Conservation (phyloP, 2,797 vertebrate genomes). For the Girardinus metallicus region DNA sequence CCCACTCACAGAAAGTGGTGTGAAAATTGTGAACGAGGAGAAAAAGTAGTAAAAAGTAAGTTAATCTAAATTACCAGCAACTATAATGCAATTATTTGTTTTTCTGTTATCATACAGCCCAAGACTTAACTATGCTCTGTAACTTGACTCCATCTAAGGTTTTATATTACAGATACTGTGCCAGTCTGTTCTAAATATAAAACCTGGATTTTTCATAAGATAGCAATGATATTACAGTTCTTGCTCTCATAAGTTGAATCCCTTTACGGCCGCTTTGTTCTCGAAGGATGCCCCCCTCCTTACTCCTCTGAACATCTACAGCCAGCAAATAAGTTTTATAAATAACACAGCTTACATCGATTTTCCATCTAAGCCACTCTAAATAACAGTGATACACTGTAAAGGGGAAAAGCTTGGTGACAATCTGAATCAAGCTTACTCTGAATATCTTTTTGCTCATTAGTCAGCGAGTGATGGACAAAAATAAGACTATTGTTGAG, state of each 20-base stretch:
- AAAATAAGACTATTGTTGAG: slow-evolving; percentile 48
- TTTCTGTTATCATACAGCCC: not conserved
- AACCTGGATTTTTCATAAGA: slow-evolving; percentile 13
- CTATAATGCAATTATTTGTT: not conserved
- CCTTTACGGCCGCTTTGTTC: slow-evolving; percentile 8
- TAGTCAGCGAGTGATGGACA: slow-evolving; percentile 29
- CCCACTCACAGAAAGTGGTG: not conserved
- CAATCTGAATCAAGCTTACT: slow-evolving; percentile 55
- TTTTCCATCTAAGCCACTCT: slow-evolving; percentile 39
- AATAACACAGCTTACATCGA: slow-evolving; percentile 30
- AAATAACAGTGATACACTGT: slow-evolving; percentile 38
- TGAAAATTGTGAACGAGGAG: not conserved
- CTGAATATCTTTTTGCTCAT: slow-evolving; percentile 38
- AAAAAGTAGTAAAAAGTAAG: not conserved
- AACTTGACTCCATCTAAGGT: not conserved
- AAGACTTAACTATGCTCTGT: not conserved
- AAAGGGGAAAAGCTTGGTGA: slow-evolving; percentile 29
- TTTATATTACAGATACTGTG: slow-evolving; percentile 1
- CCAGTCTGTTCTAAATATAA: slow-evolving; percentile 19
- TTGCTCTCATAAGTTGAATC: slow-evolving; percentile 28
- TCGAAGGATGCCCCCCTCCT: slow-evolving; percentile 4
- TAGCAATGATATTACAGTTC: slow-evolving; percentile 31
- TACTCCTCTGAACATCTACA: slow-evolving; percentile 21
- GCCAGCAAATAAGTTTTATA: slow-evolving; percentile 36
- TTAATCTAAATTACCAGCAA: not conserved